Conservation (phyloP, 1,140 invertebrate genomes). For the Oryzaephilus surinamensis region DNA sequence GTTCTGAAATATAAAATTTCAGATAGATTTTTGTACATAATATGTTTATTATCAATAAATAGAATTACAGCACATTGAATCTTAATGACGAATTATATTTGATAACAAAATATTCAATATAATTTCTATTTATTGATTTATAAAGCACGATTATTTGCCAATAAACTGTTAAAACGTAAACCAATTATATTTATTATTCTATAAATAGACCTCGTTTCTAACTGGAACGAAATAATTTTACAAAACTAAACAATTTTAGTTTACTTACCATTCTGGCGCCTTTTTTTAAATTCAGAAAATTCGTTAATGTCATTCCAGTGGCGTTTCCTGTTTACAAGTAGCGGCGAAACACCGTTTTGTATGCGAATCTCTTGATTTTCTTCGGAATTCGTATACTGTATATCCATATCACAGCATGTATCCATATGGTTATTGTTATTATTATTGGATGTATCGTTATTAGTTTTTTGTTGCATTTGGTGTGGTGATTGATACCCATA, state of each 20-base stretch:
- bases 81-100: background rate
- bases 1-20: conserved; percentile 8
- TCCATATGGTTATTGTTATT: conserved; percentile 4
- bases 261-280: conserved; percentile 25
- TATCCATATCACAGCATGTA: no score
- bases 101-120: background rate
- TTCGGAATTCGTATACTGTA: background rate
- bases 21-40: background rate
- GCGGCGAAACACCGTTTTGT: conserved; percentile 1
- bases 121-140: background rate
- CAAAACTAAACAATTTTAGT: background rate
- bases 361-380: background rate
- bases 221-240: no score
- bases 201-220: no score
- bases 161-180: background rate
- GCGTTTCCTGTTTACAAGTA: conserved; percentile 17
- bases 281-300: conserved; percentile 17
- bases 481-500: conserved; percentile 26
- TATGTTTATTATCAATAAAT: background rate
- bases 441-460: conserved; percentile 16
- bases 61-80: background rate
- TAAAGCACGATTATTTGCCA: background rate
- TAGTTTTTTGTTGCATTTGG: background rate
- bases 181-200: no score
- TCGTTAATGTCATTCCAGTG: conserved; percentile 9